phyloP scores from a whole-genome alignment of 2,888 invertebrate genomes.

The Hypolimnas misippus region DNA sequence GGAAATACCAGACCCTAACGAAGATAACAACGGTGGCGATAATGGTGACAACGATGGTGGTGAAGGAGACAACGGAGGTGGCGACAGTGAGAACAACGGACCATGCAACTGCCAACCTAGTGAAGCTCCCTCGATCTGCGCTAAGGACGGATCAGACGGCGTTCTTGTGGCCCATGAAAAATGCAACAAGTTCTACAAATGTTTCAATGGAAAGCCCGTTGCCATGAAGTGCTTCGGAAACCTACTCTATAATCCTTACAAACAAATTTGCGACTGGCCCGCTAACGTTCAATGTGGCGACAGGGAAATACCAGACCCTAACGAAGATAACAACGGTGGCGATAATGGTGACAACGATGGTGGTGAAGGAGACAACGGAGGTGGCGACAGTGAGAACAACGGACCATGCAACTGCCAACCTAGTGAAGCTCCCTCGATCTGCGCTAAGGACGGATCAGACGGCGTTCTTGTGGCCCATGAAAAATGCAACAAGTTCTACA shows the following conservation, averaged over 20 bases:
- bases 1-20: constrained; percentile 30
- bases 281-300: constrained; percentile 51
- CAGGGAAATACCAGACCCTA: constrained; percentile 44
- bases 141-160: constrained; percentile 46
- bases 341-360: constrained; percentile 35
- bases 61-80: constrained; percentile 17
- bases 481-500: constrained; percentile 5
- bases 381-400: neutral
- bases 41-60: constrained; percentile 28
- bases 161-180: constrained; percentile 50
- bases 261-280: constrained; percentile 52
- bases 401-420: neutral
- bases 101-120: constrained; percentile 45
- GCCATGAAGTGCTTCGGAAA: constrained; percentile 41
- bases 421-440: constrained; percentile 1
- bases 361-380: constrained; percentile 27
- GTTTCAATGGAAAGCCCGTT: constrained; percentile 42
- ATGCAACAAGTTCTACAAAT: constrained; percentile 51
- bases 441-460: neutral
- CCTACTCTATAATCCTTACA: constrained; percentile 49
- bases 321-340: constrained; percentile 23
- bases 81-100: constrained; percentile 16
- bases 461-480: constrained; percentile 7
- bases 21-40: constrained; percentile 17
- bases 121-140: constrained; percentile 49